Base-by-base conservation (phyloP, 2,113 vertebrate species). In the Tupaia tana region DNA sequence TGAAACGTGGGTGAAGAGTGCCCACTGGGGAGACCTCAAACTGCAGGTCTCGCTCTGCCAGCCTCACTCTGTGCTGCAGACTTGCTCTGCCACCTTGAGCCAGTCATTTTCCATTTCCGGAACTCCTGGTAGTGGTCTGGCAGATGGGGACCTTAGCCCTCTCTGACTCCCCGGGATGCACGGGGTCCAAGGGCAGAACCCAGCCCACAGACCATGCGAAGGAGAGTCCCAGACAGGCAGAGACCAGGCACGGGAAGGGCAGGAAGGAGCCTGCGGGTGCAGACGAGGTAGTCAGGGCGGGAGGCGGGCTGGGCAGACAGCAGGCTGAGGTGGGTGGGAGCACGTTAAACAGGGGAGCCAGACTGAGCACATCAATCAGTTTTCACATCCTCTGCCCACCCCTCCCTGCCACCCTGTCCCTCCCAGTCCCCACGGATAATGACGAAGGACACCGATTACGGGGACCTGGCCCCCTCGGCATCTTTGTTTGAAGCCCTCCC, bases 401-500 rank as follows among this genome's bases (percentile, higher is more conserved):
- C 59, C 15, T 1, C 80, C 94, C n/a, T 6, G 63, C 56, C 78
- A 5, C 43, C 54, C 69, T 0, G 0, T 29, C 82, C 59, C 15
- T 1, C 80, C 94, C n/a, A 7, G 63, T 43, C 43, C 54, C 69
- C 0, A 0, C 25, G 34, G 96, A 78, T 94, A 95, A 96, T 98
- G 95, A 63, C 25, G 4, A 95, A 97, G 95, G 95, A 94, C 95
- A 83, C 74, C 67, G 69, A 75, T 96, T 73, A 95, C 61, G 93
- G 92, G 81, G 73, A 8, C 67, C 22, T 0, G 0, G 31, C 58
- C 77, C 78, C 14, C 12, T 9, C 0, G 2, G 52, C 86, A 74
- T 52, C 9, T 13, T 25, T 93, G 96, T 98, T 95, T n/a, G 96
- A 97, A 97, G 97, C 29, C 89, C 98, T 89, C 88, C 81, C 29